Conservation (phyloP, 1,140 invertebrate genomes). For the Potamilus streckersoni region DNA sequence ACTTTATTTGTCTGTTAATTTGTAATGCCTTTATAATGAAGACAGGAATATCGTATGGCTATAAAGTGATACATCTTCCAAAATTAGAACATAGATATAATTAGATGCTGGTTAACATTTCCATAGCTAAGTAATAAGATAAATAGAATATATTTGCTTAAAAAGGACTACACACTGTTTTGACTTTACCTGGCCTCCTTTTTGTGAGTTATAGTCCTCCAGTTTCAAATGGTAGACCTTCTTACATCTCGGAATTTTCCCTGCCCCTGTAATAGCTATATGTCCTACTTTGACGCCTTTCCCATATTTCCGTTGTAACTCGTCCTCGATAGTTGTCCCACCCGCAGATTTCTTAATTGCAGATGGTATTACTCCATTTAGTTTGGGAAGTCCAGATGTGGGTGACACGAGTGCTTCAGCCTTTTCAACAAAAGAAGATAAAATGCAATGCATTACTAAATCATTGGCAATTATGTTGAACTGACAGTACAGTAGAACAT, state of each 20-base stretch:
- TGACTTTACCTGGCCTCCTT: neutral
- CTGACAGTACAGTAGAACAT: too few species aligned
- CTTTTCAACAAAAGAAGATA: neutral
- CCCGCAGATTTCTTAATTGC: slow-evolving; percentile 7
- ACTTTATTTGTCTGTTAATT: too few species aligned
- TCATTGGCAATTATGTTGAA: too few species aligned
- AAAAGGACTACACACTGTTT: too few species aligned
- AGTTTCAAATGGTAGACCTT: slow-evolving; percentile 7
- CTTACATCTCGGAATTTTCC: slow-evolving; percentile 9
- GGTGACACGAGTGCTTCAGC: slow-evolving; percentile 9
- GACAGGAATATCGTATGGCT: too few species aligned
- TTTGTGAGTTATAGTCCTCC: slow-evolving; percentile 7
- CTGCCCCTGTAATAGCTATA: slow-evolving; percentile 1
- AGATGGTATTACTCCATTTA: slow-evolving; percentile 9
- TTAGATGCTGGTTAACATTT: too few species aligned
- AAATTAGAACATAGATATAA: too few species aligned
- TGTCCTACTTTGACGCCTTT: neutral
- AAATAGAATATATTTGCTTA: too few species aligned
- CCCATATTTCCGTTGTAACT: slow-evolving; percentile 3
- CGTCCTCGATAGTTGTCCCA: slow-evolving; percentile 5
- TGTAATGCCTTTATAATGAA: too few species aligned
- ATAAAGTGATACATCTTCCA: too few species aligned
- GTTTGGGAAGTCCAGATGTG: slow-evolving; percentile 11
- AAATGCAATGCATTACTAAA: too few species aligned
- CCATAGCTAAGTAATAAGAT: too few species aligned